Conservation (phyloP, 2,113 vertebrate species). For the Psephotus haematonotus region DNA sequence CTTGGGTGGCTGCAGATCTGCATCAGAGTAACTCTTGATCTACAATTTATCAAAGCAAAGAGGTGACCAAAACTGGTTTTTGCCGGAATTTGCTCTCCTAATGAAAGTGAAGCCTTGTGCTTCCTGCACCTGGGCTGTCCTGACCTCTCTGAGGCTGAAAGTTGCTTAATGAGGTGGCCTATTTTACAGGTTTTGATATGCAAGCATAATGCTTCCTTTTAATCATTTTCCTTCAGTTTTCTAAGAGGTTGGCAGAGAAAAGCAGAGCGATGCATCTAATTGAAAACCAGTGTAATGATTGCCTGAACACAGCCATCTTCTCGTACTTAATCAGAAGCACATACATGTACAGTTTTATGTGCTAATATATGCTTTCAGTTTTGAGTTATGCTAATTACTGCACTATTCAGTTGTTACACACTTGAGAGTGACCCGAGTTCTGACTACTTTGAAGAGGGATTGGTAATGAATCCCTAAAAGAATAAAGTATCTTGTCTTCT, state of each 20-base stretch:
- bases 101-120: not conserved
- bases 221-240: not conserved
- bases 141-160: not conserved
- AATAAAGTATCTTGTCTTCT: slow-evolving; percentile 54
- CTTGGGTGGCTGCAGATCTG: not conserved
- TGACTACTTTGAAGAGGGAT: slow-evolving; percentile 2
- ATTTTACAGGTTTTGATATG: not conserved
- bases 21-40: not conserved
- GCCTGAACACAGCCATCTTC: not conserved
- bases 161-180: not conserved
- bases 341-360: not conserved
- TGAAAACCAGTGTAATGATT: not conserved
- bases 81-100: not conserved
- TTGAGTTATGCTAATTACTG: not conserved
- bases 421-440: not conserved
- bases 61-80: not conserved
- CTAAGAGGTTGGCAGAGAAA: not conserved
- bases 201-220: not conserved
- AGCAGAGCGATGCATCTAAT: not conserved
- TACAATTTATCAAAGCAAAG: not conserved
- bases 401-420: not conserved
- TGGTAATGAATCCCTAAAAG: slow-evolving; percentile 29
- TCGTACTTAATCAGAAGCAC: not conserved
- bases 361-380: not conserved
- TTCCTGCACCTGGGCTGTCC: not conserved